phyloP scores from a whole-genome alignment of 2,113 vertebrate species.

The Petaurus breviceps region DNA sequence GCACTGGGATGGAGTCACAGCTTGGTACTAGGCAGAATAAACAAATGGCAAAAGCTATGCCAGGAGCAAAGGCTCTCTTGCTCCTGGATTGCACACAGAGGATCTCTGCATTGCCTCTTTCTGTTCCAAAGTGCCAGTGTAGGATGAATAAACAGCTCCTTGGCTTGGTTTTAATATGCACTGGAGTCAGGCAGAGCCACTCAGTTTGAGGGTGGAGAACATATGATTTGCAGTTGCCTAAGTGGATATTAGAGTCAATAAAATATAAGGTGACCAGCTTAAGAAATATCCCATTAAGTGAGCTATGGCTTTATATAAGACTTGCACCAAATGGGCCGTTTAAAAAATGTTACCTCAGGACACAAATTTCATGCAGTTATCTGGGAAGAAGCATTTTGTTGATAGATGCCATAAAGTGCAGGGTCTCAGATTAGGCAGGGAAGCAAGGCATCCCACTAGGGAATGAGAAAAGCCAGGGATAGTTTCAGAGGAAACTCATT shows the following conservation, averaged over 20 bases:
- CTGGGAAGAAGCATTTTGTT: neutral
- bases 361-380: neutral
- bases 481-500: neutral
- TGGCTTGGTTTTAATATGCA: neutral
- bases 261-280: neutral
- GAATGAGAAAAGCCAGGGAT: neutral
- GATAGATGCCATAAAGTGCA: neutral
- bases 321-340: neutral
- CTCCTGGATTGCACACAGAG: neutral
- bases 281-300: neutral
- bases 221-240: neutral
- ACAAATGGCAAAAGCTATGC: neutral
- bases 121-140: neutral
- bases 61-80: neutral
- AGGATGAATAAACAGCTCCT: neutral
- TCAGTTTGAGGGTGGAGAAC: neutral
- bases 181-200: neutral
- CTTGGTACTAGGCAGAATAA: neutral
- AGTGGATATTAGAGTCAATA: neutral
- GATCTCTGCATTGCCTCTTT: neutral
- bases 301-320: neutral
- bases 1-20: neutral
- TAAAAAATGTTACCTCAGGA: neutral
- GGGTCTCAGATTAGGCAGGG: neutral
- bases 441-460: neutral